A percentile compares a stretch with the other conserved stretches of the same genome.
Conservation (phyloP, 1,140 invertebrate species). For the Calephelis nemesis region DNA sequence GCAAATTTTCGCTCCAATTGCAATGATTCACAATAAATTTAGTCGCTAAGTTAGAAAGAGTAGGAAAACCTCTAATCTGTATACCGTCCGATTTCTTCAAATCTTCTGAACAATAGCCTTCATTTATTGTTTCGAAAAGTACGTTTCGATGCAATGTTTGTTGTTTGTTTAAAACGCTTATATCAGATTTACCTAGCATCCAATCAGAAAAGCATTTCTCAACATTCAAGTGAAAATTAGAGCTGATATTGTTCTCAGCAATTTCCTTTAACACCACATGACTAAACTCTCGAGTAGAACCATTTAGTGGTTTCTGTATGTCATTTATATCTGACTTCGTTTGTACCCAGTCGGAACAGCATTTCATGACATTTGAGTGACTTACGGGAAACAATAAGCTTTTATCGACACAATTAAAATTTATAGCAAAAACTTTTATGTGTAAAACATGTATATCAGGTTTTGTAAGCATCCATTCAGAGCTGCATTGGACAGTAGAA, state of each 20-base stretch:
- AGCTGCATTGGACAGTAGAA: conserved; percentile 7
- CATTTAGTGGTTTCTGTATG: not conserved
- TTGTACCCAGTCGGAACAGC: conserved; percentile 32
- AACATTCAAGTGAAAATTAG: not conserved
- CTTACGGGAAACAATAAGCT: too few relatives aligned
- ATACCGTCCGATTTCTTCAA: not conserved
- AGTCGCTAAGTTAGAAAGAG: conserved; percentile 27
- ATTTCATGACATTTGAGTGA: not conserved
- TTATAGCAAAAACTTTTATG: too few relatives aligned
- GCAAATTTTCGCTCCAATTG: conserved; percentile 7
- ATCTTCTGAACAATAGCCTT: not conserved
- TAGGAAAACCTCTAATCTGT: conserved; percentile 18
- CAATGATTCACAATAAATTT: conserved; percentile 30
- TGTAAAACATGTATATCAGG: conserved; percentile 1
- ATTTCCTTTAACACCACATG: not conserved
- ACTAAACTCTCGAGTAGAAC: not conserved
- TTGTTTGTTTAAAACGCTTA: conserved; percentile 2
- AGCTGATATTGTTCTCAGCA: not conserved
- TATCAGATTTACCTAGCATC: conserved; percentile 27
- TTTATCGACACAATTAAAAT: too few relatives aligned
- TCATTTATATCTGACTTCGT: conserved; percentile 24
- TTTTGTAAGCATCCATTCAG: conserved; percentile 33
- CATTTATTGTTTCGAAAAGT: not conserved
- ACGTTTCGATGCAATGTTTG: not conserved
- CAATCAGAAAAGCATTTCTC: conserved; percentile 31